A percentile compares a stretch with the other conserved stretches of the same genome.
Conservation (phyloP, 2,888 invertebrate species). For the Deladenus siricidicola region DNA sequence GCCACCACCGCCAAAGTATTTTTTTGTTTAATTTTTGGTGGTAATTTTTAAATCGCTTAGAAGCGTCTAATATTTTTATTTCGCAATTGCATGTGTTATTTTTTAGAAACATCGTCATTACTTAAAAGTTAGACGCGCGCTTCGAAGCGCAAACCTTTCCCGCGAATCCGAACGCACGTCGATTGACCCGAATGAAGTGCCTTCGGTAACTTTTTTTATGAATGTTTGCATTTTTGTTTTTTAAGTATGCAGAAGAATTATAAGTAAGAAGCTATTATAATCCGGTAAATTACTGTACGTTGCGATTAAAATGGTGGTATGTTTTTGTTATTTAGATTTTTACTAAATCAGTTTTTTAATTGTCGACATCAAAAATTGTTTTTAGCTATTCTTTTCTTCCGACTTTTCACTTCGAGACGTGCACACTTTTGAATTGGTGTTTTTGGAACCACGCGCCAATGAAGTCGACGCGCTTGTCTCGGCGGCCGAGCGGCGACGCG, state of each 20-base stretch:
- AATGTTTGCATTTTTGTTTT: no score
- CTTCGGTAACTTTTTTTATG: conserved; percentile 22
- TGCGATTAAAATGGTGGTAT: no score
- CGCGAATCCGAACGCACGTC: conserved; percentile 23
- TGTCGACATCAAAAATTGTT: background rate
- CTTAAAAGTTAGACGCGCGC: conserved; percentile 37
- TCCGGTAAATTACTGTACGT: no score
- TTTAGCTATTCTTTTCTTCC: conserved; percentile 44
- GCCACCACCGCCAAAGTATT: conserved; percentile 41
- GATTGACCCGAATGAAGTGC: conserved; percentile 37
- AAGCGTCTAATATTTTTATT: background rate
- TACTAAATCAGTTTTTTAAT: no score
- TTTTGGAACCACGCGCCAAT: conserved; percentile 38
- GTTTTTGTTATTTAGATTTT: no score
- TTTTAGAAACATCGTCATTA: conserved; percentile 46
- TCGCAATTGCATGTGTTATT: background rate
- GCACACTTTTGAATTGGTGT: conserved; percentile 42
- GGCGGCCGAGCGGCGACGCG: conserved; percentile 10
- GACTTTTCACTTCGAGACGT: conserved; percentile 36
- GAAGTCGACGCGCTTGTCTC: conserved; percentile 34
- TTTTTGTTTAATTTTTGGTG: background rate
- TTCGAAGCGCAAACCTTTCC: conserved; percentile 22
- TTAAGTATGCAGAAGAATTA: no score
- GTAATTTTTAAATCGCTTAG: no score
- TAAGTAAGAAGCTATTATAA: no score